Evolutionary conservation across 2,113 vertebrate species (phyloP), one percentile per base, ranked within the genome.

Genomic region (Taurulus bubalis): DNA sequence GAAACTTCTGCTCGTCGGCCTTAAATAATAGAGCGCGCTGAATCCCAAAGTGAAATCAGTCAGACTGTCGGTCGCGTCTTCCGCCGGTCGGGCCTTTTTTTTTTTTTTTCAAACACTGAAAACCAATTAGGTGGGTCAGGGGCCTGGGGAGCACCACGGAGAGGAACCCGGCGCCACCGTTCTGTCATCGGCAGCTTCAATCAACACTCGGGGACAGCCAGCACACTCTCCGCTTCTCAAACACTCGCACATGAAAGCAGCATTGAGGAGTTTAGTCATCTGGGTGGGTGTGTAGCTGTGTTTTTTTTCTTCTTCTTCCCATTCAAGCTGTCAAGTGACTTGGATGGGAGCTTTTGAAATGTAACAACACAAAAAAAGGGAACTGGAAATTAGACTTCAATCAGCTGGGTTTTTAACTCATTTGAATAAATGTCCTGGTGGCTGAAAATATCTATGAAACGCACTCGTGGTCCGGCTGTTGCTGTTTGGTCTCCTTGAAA

Each of bases 51-150:
- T 85, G 73, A 83, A 77, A 85, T 60, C 79, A 58, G 74, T 69
- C 62, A 70, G 58, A 85, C 59, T 88, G 89, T 84, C 90, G 87
- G 79, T 49, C 34, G 6, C 7, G 28, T 36, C 79, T 88, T 86
- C 90, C 89, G 34, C 88, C 89, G 89, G 36, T 77, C 77, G 79
- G 62, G 72, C 81, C 68, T 55, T 22, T 51, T 51, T 53, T 53
- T 24, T n/a, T 83, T 40, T 42, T 42, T 89, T 90, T 84, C 75
- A 87, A 87, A 85, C 65, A 80, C 60, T 71, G 74, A 75, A 86
- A 92, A 85, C 75, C 82, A 83, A 89, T 91, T 89, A 88, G 91
- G 56, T 88, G 83, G 90, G 85, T 92, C 90, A 88, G 81, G 80
- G 85, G 81, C 84, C 75, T 55, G 30, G 79, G 88, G 85, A 89